Base-by-base conservation (phyloP, 2,888 invertebrate genomes). In the Cynaeus angustus region DNA sequence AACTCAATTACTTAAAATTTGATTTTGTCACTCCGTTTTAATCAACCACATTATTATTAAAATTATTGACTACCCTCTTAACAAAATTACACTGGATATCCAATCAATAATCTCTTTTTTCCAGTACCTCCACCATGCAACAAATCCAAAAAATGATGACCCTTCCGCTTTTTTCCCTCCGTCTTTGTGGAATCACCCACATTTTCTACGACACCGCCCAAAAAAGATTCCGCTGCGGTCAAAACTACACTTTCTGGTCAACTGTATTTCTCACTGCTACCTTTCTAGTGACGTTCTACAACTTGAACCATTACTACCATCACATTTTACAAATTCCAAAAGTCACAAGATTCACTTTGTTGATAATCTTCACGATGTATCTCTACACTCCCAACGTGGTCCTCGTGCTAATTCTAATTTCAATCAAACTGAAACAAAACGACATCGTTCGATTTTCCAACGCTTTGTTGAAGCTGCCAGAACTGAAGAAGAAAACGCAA, bases 351-450 rank as follows among this genome's bases (percentile, higher is more conserved):
- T 37, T 61, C 14, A 61, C 61, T 16, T 37, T 61, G 8, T 7
- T 46, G 8, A 10, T 61, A 7, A 30, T 58, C n/a, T 45, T 12
- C 30, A 58, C 28, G 1, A 4, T 14, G 6, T 61, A 48, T 10
- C 46, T 61, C 9, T 61, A 37, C 37, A 37, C 10, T 2, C 61
- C 61, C 3, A n/a, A n/a, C 46, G 4, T 37, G 6, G 45, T 13
- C 0, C 46, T 48, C 7, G 10, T 48, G 8, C 16, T 33, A 5
- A 61, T 10, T 16, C 7, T 48, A 14, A 12, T 61, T 3, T 9
- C 46, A 1, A 12, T 46, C 10, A 48, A 61, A 37, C 5, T 45
- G n/a, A 61, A 61, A 37, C 61, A 61, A 37, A 3, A n/a, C 14
- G 13, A 48, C 3, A 14, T 61, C n/a, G 48, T 37, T 4, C 2